phyloP scores from a whole-genome alignment of 2,113 vertebrate genomes.

The Eulacestoma nigropectus region DNA sequence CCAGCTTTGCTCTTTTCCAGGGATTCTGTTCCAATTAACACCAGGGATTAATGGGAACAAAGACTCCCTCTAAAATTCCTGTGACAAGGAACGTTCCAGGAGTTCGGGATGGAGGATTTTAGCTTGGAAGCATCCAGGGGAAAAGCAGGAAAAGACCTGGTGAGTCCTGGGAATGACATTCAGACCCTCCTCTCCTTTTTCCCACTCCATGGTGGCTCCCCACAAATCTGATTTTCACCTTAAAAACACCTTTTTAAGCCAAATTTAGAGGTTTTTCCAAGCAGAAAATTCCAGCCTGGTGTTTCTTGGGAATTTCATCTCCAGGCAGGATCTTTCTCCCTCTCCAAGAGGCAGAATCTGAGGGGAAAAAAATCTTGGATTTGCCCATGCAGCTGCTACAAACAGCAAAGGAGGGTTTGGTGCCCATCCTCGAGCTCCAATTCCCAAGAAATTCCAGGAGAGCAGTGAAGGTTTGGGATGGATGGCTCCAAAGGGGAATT shows the following conservation, averaged over 20 bases:
- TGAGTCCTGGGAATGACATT: neutral
- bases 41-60: neutral
- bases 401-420: neutral
- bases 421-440: neutral
- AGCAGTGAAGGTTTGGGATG: rapidly evolving
- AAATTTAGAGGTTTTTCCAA: neutral
- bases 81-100: neutral
- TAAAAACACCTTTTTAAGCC: neutral
- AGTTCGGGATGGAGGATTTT: neutral
- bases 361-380: neutral
- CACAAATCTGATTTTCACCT: neutral
- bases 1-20: neutral
- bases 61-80: neutral
- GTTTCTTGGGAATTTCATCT: neutral
- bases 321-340: neutral
- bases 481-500: neutral
- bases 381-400: neutral
- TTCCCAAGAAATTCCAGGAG: neutral
- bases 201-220: neutral
- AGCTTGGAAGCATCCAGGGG: neutral
- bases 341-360: neutral
- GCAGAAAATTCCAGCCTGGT: neutral
- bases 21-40: neutral
- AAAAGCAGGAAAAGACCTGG: neutral
- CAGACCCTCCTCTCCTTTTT: neutral